phyloP scores from a whole-genome alignment of 2,888 invertebrate genomes.

The Torymus texanus region DNA sequence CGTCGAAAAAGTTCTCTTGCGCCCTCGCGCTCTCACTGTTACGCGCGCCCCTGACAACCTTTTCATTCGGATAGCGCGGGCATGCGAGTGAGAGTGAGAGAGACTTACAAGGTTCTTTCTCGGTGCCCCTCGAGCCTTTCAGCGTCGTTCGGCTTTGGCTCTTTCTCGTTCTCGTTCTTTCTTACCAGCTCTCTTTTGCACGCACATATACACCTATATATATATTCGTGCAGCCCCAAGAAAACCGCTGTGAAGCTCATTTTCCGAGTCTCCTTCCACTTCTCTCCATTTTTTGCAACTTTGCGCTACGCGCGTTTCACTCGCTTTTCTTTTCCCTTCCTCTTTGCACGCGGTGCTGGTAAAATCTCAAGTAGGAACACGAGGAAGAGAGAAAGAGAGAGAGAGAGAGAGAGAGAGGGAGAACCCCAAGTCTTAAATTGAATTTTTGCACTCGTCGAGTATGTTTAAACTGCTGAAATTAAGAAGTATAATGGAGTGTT shows the following conservation, averaged over 20 bases:
- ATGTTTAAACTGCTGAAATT: slow-evolving; percentile 43
- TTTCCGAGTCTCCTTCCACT: slow-evolving; percentile 11
- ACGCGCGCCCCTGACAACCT: no score
- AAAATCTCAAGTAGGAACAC: slow-evolving; percentile 8
- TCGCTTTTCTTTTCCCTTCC: background rate
- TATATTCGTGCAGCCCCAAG: background rate
- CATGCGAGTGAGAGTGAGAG: no score
- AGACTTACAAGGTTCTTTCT: no score
- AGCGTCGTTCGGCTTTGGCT: background rate
- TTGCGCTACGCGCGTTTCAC: slow-evolving; percentile 3
- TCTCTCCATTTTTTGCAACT: background rate
- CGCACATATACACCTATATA: background rate
- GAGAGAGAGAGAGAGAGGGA: background rate
- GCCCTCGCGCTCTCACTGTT: no score
- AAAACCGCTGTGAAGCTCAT: slow-evolving; percentile 38
- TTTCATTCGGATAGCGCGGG: no score
- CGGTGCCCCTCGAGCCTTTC: background rate
- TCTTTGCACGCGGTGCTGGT: background rate
- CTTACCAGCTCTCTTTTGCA: background rate
- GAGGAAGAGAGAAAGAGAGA: background rate
- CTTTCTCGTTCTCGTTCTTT: background rate
- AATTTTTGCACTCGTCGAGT: slow-evolving; percentile 26
- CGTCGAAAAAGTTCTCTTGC: no score
- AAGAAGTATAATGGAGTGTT: slow-evolving; percentile 30
- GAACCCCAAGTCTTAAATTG: slow-evolving; percentile 22